phyloP scores from a whole-genome alignment of 92 coral and sea anemone species.

The Siderastrea radians region DNA sequence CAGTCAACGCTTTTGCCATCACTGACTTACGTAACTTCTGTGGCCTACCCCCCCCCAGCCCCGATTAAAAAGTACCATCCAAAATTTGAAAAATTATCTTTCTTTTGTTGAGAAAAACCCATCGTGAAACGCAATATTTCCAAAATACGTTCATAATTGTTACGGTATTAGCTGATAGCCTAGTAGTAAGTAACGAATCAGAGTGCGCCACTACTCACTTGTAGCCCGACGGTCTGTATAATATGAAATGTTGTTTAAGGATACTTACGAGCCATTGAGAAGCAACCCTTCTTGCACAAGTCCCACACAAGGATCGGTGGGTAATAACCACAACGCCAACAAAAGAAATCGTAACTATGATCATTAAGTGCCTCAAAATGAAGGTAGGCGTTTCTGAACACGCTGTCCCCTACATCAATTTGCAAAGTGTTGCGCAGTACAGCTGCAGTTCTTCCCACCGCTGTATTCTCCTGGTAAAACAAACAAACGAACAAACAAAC shows the following conservation, averaged over 20 bases:
- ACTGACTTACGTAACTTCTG: too few relatives aligned
- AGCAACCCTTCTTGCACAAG: slow-evolving; percentile 69
- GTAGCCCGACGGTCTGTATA: too few relatives aligned
- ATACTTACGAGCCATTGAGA: slow-evolving; percentile 64
- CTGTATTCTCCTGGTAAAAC: slow-evolving; percentile 47
- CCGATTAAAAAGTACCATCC: too few relatives aligned
- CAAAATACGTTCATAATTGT: too few relatives aligned
- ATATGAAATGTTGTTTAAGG: not conserved
- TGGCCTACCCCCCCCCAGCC: too few relatives aligned
- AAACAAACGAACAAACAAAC: not conserved
- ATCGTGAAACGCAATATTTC: too few relatives aligned
- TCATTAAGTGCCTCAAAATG: slow-evolving; percentile 69
- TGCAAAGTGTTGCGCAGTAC: slow-evolving; percentile 25
- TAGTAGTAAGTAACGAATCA: too few relatives aligned
- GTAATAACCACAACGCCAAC: slow-evolving; percentile 58
- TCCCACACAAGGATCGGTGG: slow-evolving; percentile 72
- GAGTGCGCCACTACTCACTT: too few relatives aligned
- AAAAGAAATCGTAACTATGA: slow-evolving; percentile 53
- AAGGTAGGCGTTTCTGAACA: slow-evolving; percentile 62
- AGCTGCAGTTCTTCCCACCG: slow-evolving; percentile 30
- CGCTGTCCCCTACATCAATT: slow-evolving; percentile 5
- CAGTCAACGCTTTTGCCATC: too few relatives aligned
- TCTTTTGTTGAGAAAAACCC: too few relatives aligned
- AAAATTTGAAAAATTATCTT: too few relatives aligned
- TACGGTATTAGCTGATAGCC: too few relatives aligned